A percentile compares a stretch with the other conserved stretches of the same genome.
Evolutionary conservation across 2,113 vertebrate genomes (phyloP).

Genomic region (Boulengeromyrus knoepffleri): DNA sequence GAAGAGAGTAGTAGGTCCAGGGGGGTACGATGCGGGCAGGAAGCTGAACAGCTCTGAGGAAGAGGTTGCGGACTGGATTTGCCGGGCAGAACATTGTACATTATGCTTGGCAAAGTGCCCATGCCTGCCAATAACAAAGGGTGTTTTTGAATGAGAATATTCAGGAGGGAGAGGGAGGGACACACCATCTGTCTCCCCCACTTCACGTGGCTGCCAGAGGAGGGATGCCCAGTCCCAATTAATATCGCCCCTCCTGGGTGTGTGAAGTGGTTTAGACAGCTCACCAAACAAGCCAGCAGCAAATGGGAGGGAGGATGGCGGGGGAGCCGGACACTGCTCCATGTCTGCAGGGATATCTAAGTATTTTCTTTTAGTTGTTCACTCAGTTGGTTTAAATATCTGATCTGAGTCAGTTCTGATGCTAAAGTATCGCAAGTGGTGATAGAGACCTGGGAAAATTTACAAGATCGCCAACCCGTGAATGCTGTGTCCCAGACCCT

Average conservation of each 20-base stretch:
- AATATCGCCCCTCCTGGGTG: constrained; percentile 16
- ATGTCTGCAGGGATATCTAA: neutral
- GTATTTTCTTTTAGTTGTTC: neutral
- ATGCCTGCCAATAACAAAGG: neutral
- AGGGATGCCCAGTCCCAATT: constrained; percentile 16
- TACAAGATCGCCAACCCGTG: neutral
- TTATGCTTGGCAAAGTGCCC: neutral
- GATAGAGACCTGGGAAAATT: neutral
- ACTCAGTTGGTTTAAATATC: neutral
- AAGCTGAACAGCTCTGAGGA: neutral
- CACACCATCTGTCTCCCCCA: constrained; percentile 10
- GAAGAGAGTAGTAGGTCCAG: neutral
- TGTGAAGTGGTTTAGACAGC: constrained; percentile 13
- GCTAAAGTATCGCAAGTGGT: neutral
- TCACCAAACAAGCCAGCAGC: neutral
- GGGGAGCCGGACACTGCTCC: neutral
- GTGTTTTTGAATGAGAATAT: constrained; percentile 1
- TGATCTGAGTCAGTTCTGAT: neutral
- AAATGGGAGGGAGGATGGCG: neutral
- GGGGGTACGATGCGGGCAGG: neutral
- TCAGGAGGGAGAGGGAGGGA: neutral
- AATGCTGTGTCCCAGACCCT: neutral
- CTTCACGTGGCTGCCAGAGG: constrained; percentile 10
- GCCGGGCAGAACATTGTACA: neutral
- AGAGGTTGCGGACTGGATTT: neutral